Evolutionary conservation across 1,140 invertebrate genomes (phyloP).

Genomic region (Drosophila obscura): DNA sequence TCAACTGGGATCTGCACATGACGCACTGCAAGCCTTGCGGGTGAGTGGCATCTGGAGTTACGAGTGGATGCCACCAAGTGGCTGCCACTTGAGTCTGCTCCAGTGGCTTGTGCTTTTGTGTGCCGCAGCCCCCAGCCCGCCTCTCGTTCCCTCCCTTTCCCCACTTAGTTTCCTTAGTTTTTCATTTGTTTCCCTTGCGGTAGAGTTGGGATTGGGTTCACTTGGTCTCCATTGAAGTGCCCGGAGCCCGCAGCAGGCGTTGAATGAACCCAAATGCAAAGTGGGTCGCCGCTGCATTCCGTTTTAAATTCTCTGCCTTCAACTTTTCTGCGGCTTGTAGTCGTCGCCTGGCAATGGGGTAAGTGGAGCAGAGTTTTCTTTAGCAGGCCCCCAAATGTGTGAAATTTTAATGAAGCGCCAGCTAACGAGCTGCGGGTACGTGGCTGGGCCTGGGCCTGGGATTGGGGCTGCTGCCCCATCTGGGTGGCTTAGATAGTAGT

Average conservation of each 20-base stretch:
- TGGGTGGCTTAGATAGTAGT: neutral
- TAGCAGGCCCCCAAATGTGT: conserved; percentile 60
- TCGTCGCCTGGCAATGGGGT: conserved; percentile 30
- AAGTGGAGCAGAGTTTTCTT: conserved; percentile 55
- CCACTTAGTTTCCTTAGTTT: conserved; percentile 35
- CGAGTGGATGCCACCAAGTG: conserved; percentile 56
- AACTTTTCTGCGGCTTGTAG: conserved; percentile 38
- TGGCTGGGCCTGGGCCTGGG: too few species aligned
- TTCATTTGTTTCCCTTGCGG: conserved; percentile 28
- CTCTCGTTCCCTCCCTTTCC: conserved; percentile 9
- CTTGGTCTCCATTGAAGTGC: conserved; percentile 64
- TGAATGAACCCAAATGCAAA: conserved; percentile 61
- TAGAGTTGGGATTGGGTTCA: conserved; percentile 36
- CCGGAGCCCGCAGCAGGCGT: conserved; percentile 7
- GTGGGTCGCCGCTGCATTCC: conserved; percentile 60
- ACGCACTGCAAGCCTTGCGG: conserved; percentile 83
- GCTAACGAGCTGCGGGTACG: conserved; percentile 64
- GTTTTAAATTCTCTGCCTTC: conserved; percentile 36
- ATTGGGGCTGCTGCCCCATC: conserved; percentile 12
- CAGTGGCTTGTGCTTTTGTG: conserved; percentile 72
- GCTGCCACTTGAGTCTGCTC: conserved; percentile 64
- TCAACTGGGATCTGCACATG: conserved; percentile 84
- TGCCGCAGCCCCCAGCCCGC: conserved; percentile 7
- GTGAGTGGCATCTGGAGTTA: conserved; percentile 64
- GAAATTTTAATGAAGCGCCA: conserved; percentile 76